Evolutionary conservation across 2,888 invertebrate species (phyloP).

Genomic region (Diaperis boleti): DNA sequence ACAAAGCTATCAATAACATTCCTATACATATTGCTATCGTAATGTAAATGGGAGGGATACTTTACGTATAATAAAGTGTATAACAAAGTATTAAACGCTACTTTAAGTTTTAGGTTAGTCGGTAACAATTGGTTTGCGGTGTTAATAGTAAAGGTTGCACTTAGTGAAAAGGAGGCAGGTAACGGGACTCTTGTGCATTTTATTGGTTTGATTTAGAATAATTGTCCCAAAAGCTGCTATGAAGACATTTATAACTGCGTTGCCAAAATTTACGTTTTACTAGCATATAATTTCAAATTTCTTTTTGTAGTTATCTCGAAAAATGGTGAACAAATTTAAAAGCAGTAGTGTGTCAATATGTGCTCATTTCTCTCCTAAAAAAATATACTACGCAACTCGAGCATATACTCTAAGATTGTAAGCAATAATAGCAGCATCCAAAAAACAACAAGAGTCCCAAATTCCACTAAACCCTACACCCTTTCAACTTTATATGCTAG

Average conservation of each 20-base stretch:
- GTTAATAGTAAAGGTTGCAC: neutral
- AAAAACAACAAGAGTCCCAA: neutral
- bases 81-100: slow-evolving; percentile 47
- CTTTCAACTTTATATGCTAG: slow-evolving; percentile 60
- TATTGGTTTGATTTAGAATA: too few relatives aligned
- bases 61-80: slow-evolving; percentile 51
- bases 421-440: too few relatives aligned
- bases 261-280: too few relatives aligned
- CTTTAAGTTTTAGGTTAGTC: slow-evolving; percentile 25
- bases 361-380: too few relatives aligned
- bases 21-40: slow-evolving; percentile 19
- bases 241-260: too few relatives aligned
- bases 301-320: too few relatives aligned
- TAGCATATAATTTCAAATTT: too few relatives aligned
- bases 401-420: too few relatives aligned
- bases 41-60: slow-evolving; percentile 47
- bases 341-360: too few relatives aligned
- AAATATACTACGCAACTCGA: too few relatives aligned
- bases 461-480: neutral
- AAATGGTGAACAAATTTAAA: too few relatives aligned
- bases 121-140: slow-evolving; percentile 23
- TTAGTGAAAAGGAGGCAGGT: neutral
- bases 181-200: neutral
- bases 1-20: slow-evolving; percentile 27
- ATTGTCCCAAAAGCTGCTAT: too few relatives aligned